Percentiles rank a stretch among this genome's conserved stretches.
Evolutionary conservation across 2,888 invertebrate species (phyloP).

Genomic region (Hoplodrina blanda): DNA sequence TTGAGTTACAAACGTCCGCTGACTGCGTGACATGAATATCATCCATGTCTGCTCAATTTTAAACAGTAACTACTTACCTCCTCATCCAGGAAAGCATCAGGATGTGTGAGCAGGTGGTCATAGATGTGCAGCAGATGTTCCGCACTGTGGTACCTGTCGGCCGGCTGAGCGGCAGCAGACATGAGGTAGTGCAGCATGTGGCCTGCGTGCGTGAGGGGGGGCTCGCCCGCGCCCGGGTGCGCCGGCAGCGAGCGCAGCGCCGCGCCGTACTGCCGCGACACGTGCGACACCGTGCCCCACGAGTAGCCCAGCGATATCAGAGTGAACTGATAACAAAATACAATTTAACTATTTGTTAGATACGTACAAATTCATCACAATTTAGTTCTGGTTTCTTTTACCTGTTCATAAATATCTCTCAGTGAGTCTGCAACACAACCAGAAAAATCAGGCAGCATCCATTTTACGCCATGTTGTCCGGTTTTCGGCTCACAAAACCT

Average conservation of each 20-base stretch:
- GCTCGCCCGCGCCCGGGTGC: conserved; percentile 92
- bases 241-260: conserved; percentile 87
- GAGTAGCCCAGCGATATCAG: conserved; percentile 91
- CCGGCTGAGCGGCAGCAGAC: conserved; percentile 78
- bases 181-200: conserved; percentile 90
- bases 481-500: conserved; percentile 88
- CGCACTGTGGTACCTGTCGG: conserved; percentile 89
- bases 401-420: conserved; percentile 91
- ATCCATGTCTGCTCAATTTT: neutral
- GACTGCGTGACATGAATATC: too few species aligned
- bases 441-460: conserved; percentile 95
- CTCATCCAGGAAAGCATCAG: conserved; percentile 93
- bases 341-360: neutral
- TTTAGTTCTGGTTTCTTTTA: conserved; percentile 65
- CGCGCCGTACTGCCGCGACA: conserved; percentile 89
- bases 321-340: conserved; percentile 73
- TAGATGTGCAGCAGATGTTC: conserved; percentile 92
- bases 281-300: conserved; percentile 90
- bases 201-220: conserved; percentile 90
- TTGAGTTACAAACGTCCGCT: neutral
- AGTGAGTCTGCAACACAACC: conserved; percentile 93
- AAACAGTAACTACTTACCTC: conserved; percentile 89
- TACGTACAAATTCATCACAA: neutral
- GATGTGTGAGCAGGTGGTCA: conserved; percentile 82
- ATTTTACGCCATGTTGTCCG: conserved; percentile 91